Evolutionary conservation across 2,113 vertebrate species (phyloP).

Genomic region (Neoarius graeffei): DNA sequence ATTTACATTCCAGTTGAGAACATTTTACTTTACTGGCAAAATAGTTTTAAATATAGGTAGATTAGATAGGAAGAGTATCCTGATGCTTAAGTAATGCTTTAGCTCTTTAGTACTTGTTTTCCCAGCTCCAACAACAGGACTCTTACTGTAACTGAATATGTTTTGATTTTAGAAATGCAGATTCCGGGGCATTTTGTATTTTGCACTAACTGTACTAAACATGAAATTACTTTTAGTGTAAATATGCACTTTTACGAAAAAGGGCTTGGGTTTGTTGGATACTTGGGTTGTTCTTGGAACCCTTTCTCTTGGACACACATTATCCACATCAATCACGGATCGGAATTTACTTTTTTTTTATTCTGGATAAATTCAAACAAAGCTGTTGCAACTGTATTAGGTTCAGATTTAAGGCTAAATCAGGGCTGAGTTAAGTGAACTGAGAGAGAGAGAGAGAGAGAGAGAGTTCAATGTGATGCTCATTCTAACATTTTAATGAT

Average conservation of each 20-base stretch:
- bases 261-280: not conserved
- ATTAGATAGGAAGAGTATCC: not conserved
- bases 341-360: not conserved
- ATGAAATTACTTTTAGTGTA: not conserved
- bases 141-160: constrained; percentile 56
- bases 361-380: not conserved
- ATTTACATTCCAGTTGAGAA: not conserved
- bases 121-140: constrained; percentile 55
- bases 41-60: not conserved
- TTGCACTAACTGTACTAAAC: not conserved
- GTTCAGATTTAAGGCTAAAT: not conserved
- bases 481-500: not conserved
- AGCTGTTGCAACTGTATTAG: not conserved
- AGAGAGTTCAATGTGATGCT: not conserved
- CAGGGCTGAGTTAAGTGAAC: not conserved
- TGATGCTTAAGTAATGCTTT: not conserved
- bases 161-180: not conserved
- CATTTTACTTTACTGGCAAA: not conserved
- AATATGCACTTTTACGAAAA: not conserved
- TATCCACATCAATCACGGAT: not conserved
- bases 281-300: not conserved
- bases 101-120: not conserved
- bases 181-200: not conserved
- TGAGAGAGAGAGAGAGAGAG: too few relatives aligned
- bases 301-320: not conserved